Base-by-base conservation (phyloP, 2,888 invertebrate genomes). In the Melanargia galathea region DNA sequence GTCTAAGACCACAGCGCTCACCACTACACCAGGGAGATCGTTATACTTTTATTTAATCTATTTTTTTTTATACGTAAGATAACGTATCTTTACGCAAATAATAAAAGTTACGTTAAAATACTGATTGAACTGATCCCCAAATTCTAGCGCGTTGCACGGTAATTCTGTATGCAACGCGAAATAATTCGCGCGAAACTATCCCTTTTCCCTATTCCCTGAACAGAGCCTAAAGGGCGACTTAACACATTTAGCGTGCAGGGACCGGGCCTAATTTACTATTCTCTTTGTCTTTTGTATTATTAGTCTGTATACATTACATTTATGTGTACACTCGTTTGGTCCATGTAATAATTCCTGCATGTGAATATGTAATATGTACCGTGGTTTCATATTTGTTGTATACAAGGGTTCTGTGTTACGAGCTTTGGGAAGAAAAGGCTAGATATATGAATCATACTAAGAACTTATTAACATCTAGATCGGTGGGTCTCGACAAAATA, bases 231-330 rank as follows among this genome's bases (percentile, higher is more conserved):
- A 61, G 58, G 35, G 52, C 56, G 63, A 66, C 62, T 64, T 66
- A 66, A 65, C 64, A 60, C 68, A 66, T 68, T 71, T 65, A 70
- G 57, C 40, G 67, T 63, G 59, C 49, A 63, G 63, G 60, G 63
- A 56, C 62, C 57, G 60, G 51, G 40, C 49, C 64, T 66, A 66
- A 64, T 70, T 70, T 67, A 63, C 57, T 64, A 67, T 71, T 66
- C 70, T 60, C 65, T 70, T 66, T 69, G 67, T 67, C 64, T 69
- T 64, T 67, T 69, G 64, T 65, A 35, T 56, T 65, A 68, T 64
- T 62, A 59, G 63, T 43, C 58, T 62, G 59, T 66, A 62, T 64
- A 62, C 62, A 66, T 62, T 59, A 66, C 58, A 66, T 64, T 66
- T 64, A 54, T 62, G 58, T 51, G 63, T 63, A 60, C 63, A 63